Base-by-base conservation (phyloP, 2,888 invertebrate genomes). In the Athalia cordata region DNA sequence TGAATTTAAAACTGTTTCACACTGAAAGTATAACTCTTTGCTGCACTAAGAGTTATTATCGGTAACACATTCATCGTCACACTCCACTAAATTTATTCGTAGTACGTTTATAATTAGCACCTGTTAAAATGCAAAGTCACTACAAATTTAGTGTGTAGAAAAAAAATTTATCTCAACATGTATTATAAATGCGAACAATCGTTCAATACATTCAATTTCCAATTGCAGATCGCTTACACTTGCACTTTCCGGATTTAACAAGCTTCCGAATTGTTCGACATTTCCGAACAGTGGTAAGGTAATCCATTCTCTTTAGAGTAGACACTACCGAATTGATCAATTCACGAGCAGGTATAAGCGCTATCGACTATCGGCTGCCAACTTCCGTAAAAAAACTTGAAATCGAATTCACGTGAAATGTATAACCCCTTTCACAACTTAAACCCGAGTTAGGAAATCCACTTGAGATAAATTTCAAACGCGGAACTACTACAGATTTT, bases 341-440 rank as follows among this genome's bases (percentile, higher is more conserved):
- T 57, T 72, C 59, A 59, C 72, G 59, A 72, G 59, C 29, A 29
- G 29, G 29, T 29, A 29, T 29, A 29, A 29, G 29, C 29, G 29
- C 29, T 29, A 29, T 29, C 72, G 57, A 47, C 72, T 11, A 72
- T 59, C 59, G 72, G 47, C 57, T 59, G 29, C 9, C 59, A 72
- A 72, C 72, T 59, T 72, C 47, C 8, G 59, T 59, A 13, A 59
- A 29, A 29, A 72, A 72, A 72, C 72, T 72, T 72, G 72, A 72
- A 59, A 72, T 72, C 72, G 72, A 72, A 72, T 72, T 72, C 13
- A 59, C 72, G 72, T 45, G 72, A 72, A 72, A 72, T 72, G 57
- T 72, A 72, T 52, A 43, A 47, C 47, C 62, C 62, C 72, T 47
- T 45, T 13, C 47, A 57, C 57, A 72, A 43, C 59, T 72, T 15